A percentile compares a stretch with the other conserved stretches of the same genome.
Evolutionary conservation across 1,140 invertebrate genomes (phyloP).

Genomic region (Radopholus similis): DNA sequence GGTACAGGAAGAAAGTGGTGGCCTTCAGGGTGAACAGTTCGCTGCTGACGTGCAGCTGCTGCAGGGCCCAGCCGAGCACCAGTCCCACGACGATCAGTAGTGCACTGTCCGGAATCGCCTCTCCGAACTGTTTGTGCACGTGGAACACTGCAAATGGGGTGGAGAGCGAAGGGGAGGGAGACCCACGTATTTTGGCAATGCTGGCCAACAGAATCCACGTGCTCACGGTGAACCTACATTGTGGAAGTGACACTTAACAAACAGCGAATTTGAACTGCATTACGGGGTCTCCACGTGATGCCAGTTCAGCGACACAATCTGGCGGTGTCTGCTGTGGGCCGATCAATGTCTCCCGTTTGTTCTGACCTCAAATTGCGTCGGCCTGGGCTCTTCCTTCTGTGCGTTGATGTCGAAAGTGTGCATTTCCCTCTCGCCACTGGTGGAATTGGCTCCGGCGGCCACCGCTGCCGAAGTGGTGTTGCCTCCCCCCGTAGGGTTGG

Average conservation of each 20-base stretch:
- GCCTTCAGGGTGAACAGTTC: constrained; percentile 40
- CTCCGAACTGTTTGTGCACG: constrained; percentile 50
- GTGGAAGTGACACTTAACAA: too few relatives aligned
- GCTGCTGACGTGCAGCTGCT: constrained; percentile 34
- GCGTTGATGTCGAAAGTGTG: constrained; percentile 9
- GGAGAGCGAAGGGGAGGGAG: not conserved
- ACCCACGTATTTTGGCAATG: constrained; percentile 55
- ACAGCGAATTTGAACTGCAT: too few relatives aligned
- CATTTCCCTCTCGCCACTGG: not conserved
- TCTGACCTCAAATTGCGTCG: constrained; percentile 4
- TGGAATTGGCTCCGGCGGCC: too few relatives aligned
- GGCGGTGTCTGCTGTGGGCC: not conserved
- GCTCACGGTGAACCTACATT: constrained; percentile 43
- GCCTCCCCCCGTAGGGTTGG: too few relatives aligned
- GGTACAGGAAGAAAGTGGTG: constrained; percentile 53
- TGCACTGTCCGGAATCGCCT: constrained; percentile 52
- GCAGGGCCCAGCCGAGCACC: constrained; percentile 40
- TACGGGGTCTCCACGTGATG: constrained; percentile 16
- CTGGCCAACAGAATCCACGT: constrained; percentile 50
- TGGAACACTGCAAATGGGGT: constrained; percentile 52
- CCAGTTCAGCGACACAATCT: constrained; percentile 13
- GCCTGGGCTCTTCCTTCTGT: not conserved
- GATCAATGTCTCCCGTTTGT: not conserved
- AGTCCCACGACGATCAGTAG: constrained; percentile 57
- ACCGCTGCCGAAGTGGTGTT: too few relatives aligned